phyloP scores from a whole-genome alignment of 2,113 vertebrate species.

The Eclectus roratus region DNA sequence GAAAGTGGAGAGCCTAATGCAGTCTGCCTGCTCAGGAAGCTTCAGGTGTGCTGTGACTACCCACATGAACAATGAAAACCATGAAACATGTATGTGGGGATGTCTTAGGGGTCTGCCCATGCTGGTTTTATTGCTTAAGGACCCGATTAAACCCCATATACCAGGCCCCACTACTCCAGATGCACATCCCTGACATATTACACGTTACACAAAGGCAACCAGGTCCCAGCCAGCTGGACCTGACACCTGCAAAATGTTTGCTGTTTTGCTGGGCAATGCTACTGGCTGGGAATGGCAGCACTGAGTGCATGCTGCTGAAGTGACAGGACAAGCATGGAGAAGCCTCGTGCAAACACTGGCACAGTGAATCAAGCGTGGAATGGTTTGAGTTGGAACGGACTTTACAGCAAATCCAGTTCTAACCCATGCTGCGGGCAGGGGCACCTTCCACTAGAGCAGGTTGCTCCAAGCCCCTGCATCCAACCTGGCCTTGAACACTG shows the following conservation, averaged over 20 bases:
- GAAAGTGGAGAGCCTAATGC: background rate
- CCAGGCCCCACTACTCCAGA: background rate
- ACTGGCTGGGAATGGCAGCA: background rate
- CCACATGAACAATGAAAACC: rapidly evolving
- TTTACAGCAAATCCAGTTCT: background rate
- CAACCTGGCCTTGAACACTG: background rate
- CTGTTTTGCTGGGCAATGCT: background rate
- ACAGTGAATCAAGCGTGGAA: background rate
- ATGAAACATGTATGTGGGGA: rapidly evolving
- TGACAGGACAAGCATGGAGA: background rate
- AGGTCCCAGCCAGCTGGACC: background rate
- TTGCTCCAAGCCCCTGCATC: background rate
- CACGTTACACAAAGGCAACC: rapidly evolving
- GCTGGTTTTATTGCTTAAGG: background rate
- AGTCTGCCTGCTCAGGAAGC: background rate
- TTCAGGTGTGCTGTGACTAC: background rate
- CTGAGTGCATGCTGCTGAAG: background rate
- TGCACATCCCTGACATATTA: background rate
- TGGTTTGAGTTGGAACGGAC: background rate
- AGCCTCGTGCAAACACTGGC: background rate
- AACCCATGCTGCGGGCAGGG: background rate
- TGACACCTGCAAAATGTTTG: background rate
- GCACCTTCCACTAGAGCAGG: background rate
- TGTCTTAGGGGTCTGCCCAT: background rate
- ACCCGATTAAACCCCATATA: background rate